Percentiles rank a stretch among this genome's conserved stretches.
Evolutionary conservation across 2,797 vertebrate species (phyloP).

Genomic region (Melanotaenia trifasciata): DNA sequence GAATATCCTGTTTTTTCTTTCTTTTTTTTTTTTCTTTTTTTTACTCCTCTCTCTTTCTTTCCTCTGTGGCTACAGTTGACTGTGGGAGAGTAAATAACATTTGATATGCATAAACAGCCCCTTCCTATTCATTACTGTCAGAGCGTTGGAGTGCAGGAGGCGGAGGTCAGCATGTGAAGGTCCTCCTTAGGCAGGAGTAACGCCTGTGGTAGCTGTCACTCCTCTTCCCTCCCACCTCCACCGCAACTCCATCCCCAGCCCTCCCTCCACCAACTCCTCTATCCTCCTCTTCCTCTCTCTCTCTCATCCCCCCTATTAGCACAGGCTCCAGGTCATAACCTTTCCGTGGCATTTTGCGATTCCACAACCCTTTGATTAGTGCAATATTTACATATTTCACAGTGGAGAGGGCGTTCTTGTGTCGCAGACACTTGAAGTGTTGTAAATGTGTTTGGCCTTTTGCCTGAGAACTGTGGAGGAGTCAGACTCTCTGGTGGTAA

Average conservation of each 20-base stretch:
- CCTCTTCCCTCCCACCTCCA: slow-evolving; percentile 64
- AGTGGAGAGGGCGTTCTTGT: slow-evolving; percentile 84
- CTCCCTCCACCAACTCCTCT: slow-evolving; percentile 63
- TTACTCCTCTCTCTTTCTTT: slow-evolving; percentile 59
- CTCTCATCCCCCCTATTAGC: slow-evolving; percentile 85
- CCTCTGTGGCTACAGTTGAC: slow-evolving; percentile 76
- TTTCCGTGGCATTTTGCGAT: slow-evolving; percentile 92
- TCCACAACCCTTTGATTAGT: slow-evolving; percentile 94
- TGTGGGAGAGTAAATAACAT: slow-evolving; percentile 89
- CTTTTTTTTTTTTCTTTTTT: slow-evolving; percentile 19
- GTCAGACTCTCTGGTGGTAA: slow-evolving; percentile 73
- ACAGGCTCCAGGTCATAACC: slow-evolving; percentile 91
- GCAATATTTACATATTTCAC: slow-evolving; percentile 94
- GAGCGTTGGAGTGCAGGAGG: slow-evolving; percentile 87
- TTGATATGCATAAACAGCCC: slow-evolving; percentile 88
- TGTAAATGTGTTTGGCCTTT: slow-evolving; percentile 94
- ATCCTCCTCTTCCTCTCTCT: slow-evolving; percentile 46
- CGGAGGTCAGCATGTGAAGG: slow-evolving; percentile 93
- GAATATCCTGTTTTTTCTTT: slow-evolving; percentile 64
- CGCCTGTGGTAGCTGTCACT: slow-evolving; percentile 92
- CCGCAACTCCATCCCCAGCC: slow-evolving; percentile 45
- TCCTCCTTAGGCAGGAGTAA: slow-evolving; percentile 91
- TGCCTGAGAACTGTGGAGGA: slow-evolving; percentile 85
- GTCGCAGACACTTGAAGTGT: slow-evolving; percentile 87
- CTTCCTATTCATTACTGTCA: slow-evolving; percentile 94